phyloP scores from a whole-genome alignment of 23 tunicate genomes.

The Halocynthia aurantium region DNA sequence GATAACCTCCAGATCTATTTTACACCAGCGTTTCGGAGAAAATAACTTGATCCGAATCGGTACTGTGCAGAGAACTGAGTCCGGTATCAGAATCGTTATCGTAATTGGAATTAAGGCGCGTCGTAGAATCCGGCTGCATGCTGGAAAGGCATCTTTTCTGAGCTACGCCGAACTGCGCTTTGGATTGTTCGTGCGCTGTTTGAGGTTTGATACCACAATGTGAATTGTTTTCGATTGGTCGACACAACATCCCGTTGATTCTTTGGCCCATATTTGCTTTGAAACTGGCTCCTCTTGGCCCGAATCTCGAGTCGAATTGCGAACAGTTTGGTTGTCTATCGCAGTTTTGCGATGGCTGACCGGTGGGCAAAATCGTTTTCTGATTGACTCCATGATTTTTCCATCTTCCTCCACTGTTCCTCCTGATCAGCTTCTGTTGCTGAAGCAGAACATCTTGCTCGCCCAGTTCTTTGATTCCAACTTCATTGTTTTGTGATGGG shows the following conservation, averaged over 20 bases:
- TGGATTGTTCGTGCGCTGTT: too few species aligned
- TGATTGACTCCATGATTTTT: slow-evolving; percentile 9
- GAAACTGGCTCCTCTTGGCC: too few species aligned
- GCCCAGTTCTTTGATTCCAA: not conserved
- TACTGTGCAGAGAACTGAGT: slow-evolving; percentile 74
- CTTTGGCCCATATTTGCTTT: too few species aligned
- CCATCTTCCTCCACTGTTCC: slow-evolving; percentile 49
- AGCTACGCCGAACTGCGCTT: too few species aligned
- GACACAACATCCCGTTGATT: slow-evolving; percentile 22
- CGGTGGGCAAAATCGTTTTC: not conserved
- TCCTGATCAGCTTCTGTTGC: slow-evolving; percentile 54
- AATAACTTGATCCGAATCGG: slow-evolving; percentile 61
- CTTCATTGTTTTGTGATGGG: not conserved
- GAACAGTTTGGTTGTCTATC: too few species aligned
- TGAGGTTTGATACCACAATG: slow-evolving; percentile 21
- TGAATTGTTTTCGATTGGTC: slow-evolving; percentile 43
- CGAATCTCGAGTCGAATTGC: too few species aligned
- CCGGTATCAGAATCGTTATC: slow-evolving; percentile 97
- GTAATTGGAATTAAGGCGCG: slow-evolving; percentile 8
- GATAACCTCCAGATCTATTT: not conserved
- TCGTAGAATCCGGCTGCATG: too few species aligned
- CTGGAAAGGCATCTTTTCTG: too few species aligned
- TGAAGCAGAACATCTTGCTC: slow-evolving; percentile 32
- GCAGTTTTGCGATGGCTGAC: too few species aligned
- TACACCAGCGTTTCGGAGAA: slow-evolving; percentile 81